A percentile compares a stretch with the other conserved stretches of the same genome.
These are phyloP conservation scores for Ptychobarbus kaznakovi DNA, from an alignment of 2,797 vertebrate genomes.

Conservation along the genomic window DNA sequence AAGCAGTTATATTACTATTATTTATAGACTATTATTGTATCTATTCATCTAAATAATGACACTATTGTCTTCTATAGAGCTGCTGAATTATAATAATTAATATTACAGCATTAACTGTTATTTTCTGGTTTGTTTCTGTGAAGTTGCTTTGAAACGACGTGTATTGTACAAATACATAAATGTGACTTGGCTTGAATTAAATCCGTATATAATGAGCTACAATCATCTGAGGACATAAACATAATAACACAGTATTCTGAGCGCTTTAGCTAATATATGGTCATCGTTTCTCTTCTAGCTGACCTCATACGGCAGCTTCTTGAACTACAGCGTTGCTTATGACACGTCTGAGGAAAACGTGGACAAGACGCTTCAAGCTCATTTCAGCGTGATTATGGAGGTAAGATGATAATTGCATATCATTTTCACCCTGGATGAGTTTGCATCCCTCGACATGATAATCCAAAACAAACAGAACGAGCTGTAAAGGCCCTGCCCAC, in stretches of 20 bases:
- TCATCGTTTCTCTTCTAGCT: slow-evolving; percentile 76
- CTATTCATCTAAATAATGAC: not conserved
- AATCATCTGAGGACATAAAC: not conserved
- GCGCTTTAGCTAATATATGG: not conserved
- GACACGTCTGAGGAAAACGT: slow-evolving; percentile 81
- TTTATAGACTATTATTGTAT: not conserved
- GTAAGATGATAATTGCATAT: slow-evolving; percentile 67
- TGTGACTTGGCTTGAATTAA: not conserved
- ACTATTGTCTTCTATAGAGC: not conserved
- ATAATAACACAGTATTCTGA: not conserved
- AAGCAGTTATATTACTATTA: not conserved
- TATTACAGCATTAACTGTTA: not conserved
- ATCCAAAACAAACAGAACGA: too few species aligned
- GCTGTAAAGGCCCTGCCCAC: too few species aligned
- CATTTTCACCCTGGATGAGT: too few species aligned
- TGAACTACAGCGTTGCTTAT: slow-evolving; percentile 86
- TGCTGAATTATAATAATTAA: not conserved
- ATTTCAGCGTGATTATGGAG: slow-evolving; percentile 86
- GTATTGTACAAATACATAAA: not conserved
- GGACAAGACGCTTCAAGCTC: slow-evolving; percentile 76
- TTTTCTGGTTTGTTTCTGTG: not conserved
- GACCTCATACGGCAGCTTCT: slow-evolving; percentile 84
- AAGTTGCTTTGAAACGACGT: not conserved
- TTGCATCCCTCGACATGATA: too few species aligned
- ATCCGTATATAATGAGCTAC: not conserved